phyloP scores from a whole-genome alignment of 2,797 vertebrate genomes.

The Chelon auratus region DNA sequence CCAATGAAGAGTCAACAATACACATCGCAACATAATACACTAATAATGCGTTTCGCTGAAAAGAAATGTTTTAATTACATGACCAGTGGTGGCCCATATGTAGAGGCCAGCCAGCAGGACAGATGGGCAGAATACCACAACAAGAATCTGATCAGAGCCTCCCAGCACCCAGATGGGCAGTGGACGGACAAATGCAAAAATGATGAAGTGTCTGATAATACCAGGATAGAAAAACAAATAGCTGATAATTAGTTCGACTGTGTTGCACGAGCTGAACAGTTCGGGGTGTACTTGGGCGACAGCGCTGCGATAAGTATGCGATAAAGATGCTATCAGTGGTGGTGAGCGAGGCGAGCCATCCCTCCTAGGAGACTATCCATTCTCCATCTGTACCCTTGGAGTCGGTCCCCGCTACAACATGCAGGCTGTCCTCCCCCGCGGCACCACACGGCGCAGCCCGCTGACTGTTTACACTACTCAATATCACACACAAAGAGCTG shows the following conservation, averaged over 20 bases:
- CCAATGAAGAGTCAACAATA: slow-evolving; percentile 47
- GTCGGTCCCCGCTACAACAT: slow-evolving; percentile 55
- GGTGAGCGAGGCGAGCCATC: slow-evolving; percentile 63
- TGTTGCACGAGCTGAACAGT: slow-evolving; percentile 11
- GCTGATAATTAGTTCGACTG: slow-evolving; percentile 50
- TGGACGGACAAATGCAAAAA: slow-evolving; percentile 47
- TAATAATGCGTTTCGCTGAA: not conserved
- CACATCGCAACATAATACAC: not conserved
- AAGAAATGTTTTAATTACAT: slow-evolving; percentile 55
- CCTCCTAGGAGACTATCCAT: slow-evolving; percentile 72
- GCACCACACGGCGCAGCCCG: slow-evolving; percentile 66
- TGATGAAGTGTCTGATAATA: slow-evolving; percentile 59
- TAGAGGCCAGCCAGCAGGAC: slow-evolving; percentile 56
- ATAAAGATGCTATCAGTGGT: slow-evolving; percentile 79
- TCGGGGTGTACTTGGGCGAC: slow-evolving; percentile 42
- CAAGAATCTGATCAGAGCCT: slow-evolving; percentile 55
- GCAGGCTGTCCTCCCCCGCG: slow-evolving; percentile 66
- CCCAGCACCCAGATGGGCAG: slow-evolving; percentile 59
- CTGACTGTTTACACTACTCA: slow-evolving; percentile 79
- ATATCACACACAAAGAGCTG: slow-evolving; percentile 78
- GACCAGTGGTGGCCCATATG: slow-evolving; percentile 65
- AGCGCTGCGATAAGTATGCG: slow-evolving; percentile 61
- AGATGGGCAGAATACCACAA: slow-evolving; percentile 74
- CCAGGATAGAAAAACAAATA: slow-evolving; percentile 50
- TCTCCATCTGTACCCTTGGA: slow-evolving; percentile 83